Percentiles rank a stretch among this genome's conserved stretches.
These are phyloP conservation scores for Cygnus buccinator DNA, from an alignment of 2,113 vertebrate species.

Conservation along the genomic window DNA sequence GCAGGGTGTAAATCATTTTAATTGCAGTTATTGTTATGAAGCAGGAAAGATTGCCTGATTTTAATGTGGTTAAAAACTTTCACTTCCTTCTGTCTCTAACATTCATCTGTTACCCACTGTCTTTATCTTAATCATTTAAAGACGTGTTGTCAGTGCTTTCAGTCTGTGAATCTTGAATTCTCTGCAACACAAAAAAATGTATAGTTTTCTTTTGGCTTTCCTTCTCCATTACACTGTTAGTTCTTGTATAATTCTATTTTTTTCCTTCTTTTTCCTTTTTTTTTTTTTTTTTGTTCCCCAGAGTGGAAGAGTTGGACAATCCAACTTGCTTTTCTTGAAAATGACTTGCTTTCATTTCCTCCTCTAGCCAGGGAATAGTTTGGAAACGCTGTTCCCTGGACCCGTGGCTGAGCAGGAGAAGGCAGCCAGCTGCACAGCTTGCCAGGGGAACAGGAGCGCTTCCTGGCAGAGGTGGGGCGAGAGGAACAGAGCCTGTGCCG, in stretches of 20 bases:
- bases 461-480: conserved; percentile 31
- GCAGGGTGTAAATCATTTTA: neutral
- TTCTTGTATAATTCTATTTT: neutral
- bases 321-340: conserved; percentile 29
- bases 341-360: conserved; percentile 54
- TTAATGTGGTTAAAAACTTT: conserved; percentile 22
- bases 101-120: conserved; percentile 24
- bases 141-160: conserved; percentile 20
- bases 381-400: conserved; percentile 19
- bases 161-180: conserved; percentile 8
- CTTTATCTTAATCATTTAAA: conserved; percentile 55
- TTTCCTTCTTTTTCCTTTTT: neutral
- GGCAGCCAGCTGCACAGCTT: conserved; percentile 7
- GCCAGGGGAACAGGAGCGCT: conserved; percentile 48
- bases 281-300: neutral
- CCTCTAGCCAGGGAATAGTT: conserved; percentile 58
- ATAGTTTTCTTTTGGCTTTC: neutral
- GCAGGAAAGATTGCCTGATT: neutral
- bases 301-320: neutral
- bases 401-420: conserved; percentile 12
- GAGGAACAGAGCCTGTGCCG: neutral
- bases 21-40: neutral
- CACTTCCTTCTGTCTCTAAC: neutral
- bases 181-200: neutral
- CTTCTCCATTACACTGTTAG: neutral